phyloP scores from a whole-genome alignment of 2,888 invertebrate species.

The Hirtodrosophila alboralis region DNA sequence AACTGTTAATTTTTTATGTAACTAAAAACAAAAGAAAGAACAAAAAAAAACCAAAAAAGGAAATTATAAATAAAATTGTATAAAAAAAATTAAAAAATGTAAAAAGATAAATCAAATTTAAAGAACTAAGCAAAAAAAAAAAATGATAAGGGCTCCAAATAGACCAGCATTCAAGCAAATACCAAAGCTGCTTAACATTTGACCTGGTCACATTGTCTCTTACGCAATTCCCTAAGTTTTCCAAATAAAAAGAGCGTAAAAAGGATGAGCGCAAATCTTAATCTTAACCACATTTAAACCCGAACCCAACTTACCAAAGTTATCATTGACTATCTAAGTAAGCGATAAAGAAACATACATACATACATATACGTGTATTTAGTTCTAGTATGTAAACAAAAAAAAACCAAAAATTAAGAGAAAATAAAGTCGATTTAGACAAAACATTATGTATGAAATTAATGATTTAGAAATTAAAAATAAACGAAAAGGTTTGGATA shows the following conservation, averaged over 20 bases:
- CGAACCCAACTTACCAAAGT: slow-evolving; percentile 34
- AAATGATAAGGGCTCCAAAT: slow-evolving; percentile 91
- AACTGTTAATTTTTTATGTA: slow-evolving; percentile 93
- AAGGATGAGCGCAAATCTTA: slow-evolving; percentile 45
- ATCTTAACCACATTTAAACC: slow-evolving; percentile 3
- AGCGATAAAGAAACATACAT: slow-evolving; percentile 34
- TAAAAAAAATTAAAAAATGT: slow-evolving; percentile 86
- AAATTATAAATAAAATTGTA: slow-evolving; percentile 89
- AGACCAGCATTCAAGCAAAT: slow-evolving; percentile 85
- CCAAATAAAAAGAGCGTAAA: slow-evolving; percentile 6
- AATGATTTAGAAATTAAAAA: slow-evolving; percentile 65
- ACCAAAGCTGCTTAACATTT: slow-evolving; percentile 63
- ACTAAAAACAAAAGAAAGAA: slow-evolving; percentile 84
- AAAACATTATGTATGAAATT: slow-evolving; percentile 60
- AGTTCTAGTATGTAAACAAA: slow-evolving; percentile 67
- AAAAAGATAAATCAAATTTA: slow-evolving; percentile 92
- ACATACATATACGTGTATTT: slow-evolving; percentile 61
- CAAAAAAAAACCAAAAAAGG: slow-evolving; percentile 49
- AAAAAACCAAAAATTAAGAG: slow-evolving; percentile 32
- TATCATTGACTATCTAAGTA: slow-evolving; percentile 52
- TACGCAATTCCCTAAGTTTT: slow-evolving; percentile 12
- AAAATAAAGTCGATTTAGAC: slow-evolving; percentile 46
- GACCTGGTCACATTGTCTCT: slow-evolving; percentile 49
- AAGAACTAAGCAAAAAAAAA: slow-evolving; percentile 87
- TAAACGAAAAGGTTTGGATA: slow-evolving; percentile 65